Evolutionary conservation across 2,113 vertebrate genomes (phyloP), one percentile per base, ranked within the genome.

Genomic region (Illadopsis cleaveri): DNA sequence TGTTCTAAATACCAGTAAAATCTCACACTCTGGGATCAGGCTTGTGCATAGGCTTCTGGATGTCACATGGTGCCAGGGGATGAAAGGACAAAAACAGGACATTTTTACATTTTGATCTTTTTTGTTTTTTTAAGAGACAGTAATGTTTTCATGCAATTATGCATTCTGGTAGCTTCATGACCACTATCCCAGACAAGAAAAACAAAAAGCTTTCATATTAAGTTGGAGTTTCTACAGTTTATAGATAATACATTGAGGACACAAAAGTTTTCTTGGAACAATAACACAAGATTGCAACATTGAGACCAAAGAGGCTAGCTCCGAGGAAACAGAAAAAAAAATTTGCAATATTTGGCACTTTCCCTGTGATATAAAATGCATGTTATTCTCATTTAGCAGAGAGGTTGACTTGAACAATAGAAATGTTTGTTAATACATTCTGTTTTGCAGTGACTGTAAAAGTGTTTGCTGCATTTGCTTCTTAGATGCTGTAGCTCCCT

Each of bases 361-460:
- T 66, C 90, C 35, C 88, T 93, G 85, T 89, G 86, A 97, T 93
- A 82, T 91, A 95, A 96, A 97, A 37, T 92, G 90, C 82, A 88
- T 98, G 97, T 92, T 98, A 96, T 98, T 98, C 98, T 97, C 97
- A 97, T 98, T 96, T 94, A 96, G 77, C 68, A 77, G 87, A 82
- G 35, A 61, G 95, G 95, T 96, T 96, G 92, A 96, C 90, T 94
- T 69, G 93, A 97, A 97, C 75, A 96, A 91, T 96, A 98, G 97
- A 94, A 96, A 96, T 53, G 27, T 93, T 97, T 97, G 96, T 84
- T 98, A 97, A 97, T 96, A 88, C 86, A 94, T 89, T 93, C 83
- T 62, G 62, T 77, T 65, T 80, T 8, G 3, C 86, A 83, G 38
- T 40, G 71, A 70, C 88, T 57, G 78, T 94, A 92, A 97, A 97